phyloP scores from a whole-genome alignment of 2,797 vertebrate species.

The Champsocephalus esox region DNA sequence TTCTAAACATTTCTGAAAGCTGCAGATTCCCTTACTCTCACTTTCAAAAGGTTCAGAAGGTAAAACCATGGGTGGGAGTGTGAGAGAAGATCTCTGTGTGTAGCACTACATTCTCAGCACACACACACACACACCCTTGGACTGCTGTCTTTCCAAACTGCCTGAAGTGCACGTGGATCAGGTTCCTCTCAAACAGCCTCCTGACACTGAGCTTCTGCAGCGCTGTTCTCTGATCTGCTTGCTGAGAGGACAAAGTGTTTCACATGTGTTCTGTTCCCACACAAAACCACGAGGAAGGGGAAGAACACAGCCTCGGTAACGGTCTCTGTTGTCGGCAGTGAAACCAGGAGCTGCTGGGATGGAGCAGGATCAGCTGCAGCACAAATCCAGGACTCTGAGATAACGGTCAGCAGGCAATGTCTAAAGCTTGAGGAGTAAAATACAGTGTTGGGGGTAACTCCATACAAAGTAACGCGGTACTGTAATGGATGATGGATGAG shows the following conservation, averaged over 20 bases:
- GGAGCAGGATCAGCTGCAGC: conserved; percentile 30
- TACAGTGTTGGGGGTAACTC: conserved; percentile 31
- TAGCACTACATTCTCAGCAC: neutral
- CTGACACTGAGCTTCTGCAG: conserved; percentile 27
- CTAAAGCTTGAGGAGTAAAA: conserved; percentile 28
- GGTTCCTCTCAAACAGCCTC: conserved; percentile 34
- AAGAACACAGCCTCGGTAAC: neutral
- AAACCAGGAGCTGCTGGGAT: conserved; percentile 15
- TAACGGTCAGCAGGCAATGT: conserved; percentile 47
- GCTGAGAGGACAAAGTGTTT: conserved; percentile 18
- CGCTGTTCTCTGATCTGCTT: conserved; percentile 17
- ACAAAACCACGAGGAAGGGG: conserved; percentile 3
- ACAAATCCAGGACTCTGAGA: neutral
- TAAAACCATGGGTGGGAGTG: conserved; percentile 41
- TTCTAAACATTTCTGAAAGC: conserved; percentile 1
- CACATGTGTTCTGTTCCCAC: conserved; percentile 14
- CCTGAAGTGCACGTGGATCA: conserved; percentile 38
- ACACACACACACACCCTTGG: conserved; percentile 1
- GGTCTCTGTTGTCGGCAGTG: neutral
- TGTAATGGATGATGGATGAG: neutral
- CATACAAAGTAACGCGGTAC: neutral
- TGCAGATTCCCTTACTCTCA: conserved; percentile 5
- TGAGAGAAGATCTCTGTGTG: conserved; percentile 26
- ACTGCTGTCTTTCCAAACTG: conserved; percentile 42
- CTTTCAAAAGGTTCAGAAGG: conserved; percentile 28